phyloP scores from a whole-genome alignment of 2,888 invertebrate species.

The Anagyrus pseudococci region DNA sequence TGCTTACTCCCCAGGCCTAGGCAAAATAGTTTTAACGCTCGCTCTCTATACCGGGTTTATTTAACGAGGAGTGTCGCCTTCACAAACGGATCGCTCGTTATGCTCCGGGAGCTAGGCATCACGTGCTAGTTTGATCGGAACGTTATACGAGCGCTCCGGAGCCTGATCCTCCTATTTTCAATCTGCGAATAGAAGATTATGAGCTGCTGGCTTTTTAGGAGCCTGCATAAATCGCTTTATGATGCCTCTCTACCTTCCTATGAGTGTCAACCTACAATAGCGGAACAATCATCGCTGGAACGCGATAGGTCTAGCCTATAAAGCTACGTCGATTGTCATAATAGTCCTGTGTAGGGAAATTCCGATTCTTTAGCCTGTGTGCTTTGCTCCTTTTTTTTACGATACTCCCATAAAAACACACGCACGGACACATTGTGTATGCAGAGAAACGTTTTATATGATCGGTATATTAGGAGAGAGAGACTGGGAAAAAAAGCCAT shows the following conservation, averaged over 20 bases:
- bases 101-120: too few relatives aligned
- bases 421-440: slow-evolving; percentile 11
- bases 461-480: too few relatives aligned
- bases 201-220: not conserved
- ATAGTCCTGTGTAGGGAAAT: slow-evolving; percentile 24
- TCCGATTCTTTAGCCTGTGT: slow-evolving; percentile 16
- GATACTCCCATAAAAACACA: slow-evolving; percentile 27
- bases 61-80: slow-evolving; percentile 35
- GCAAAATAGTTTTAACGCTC: slow-evolving; percentile 46
- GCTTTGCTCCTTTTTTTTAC: slow-evolving; percentile 27
- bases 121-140: not conserved
- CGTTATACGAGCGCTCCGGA: not conserved
- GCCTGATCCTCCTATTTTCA: not conserved
- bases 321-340: slow-evolving; percentile 27
- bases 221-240: slow-evolving; percentile 19
- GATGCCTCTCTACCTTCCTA: not conserved
- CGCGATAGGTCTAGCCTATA: slow-evolving; percentile 17
- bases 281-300: slow-evolving; percentile 11
- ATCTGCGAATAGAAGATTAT: slow-evolving; percentile 3
- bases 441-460: slow-evolving; percentile 20
- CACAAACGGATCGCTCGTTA: not conserved
- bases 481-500: slow-evolving; percentile 35
- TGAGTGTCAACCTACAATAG: slow-evolving; percentile 8
- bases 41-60: not conserved
- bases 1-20: slow-evolving; percentile 44